Evolutionary conservation across 2,113 vertebrate genomes (phyloP).

Genomic region (Psettodes erumei): DNA sequence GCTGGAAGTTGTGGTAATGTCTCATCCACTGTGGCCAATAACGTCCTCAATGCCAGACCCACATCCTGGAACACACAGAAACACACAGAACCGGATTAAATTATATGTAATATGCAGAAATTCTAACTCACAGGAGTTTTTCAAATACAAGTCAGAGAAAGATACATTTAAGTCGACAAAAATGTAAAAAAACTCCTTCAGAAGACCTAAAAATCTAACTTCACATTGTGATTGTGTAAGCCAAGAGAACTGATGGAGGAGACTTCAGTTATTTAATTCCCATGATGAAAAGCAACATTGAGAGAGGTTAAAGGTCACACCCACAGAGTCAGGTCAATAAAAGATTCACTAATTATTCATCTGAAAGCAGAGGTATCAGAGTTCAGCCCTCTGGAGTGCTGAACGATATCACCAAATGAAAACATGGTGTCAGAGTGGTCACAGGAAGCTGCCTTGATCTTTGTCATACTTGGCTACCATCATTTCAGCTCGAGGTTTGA

Average conservation of each 20-base stretch:
- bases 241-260: background rate
- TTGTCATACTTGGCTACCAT: background rate
- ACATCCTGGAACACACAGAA: conserved; percentile 87
- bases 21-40: conserved; percentile 97
- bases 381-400: background rate
- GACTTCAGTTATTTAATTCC: background rate
- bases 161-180: background rate
- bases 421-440: background rate
- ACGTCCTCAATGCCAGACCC: conserved; percentile 93
- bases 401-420: conserved; percentile 1
- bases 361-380: background rate
- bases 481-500: background rate
- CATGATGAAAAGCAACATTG: background rate
- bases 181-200: background rate
- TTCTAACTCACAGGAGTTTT: background rate
- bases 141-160: background rate
- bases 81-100: background rate
- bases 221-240: background rate
- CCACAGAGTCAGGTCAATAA: background rate
- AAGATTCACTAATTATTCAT: background rate
- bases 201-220: background rate
- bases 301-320: background rate
- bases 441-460: background rate
- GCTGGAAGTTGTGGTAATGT: conserved; percentile 93
- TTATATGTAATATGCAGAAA: background rate